Base-by-base conservation (phyloP, 2,888 invertebrate genomes). In the Anticlea derivata region DNA sequence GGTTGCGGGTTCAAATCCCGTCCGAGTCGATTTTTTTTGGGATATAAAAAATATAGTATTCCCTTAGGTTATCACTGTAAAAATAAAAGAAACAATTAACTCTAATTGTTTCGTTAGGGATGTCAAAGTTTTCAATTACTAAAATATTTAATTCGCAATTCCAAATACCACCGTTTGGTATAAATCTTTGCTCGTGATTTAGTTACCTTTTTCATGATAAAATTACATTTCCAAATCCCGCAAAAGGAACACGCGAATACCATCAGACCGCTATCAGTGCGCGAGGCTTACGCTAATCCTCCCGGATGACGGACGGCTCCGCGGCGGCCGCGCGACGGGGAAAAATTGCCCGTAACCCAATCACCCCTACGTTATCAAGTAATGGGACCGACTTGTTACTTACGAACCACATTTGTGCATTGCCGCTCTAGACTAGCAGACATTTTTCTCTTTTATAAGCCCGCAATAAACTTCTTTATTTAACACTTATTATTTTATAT, bases 301-400 rank as follows among this genome's bases (percentile, higher is more conserved):
- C 43, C 49, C 37, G 49, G 47, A 57, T 65, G 63, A 66, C 35
- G 54, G 54, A 63, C 58, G 50, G 26, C 27, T 23, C 37, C 26
- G 34, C 41, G 45, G 34, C 52, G 48, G 33, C 29, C 29, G 55
- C 26, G 24, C 31, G 64, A 62, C 65, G 49, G 38, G 48, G 60
- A 61, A 63, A 65, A 58, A 66, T 63, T 49, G 55, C 40, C 37
- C 39, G 55, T 67, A 65, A 67, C 64, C 47, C 48, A 63, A 65
- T 65, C 61, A 56, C 55, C 54, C 56, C 35, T 34, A 29, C 11
- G 23, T 55, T 45, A 26, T 13, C 6, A 40, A 31, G 39, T 44
- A 44, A 44, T 26, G 44, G 26, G 20, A 39, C 23, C 20, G 24
- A 13, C 26, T 37, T 38, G n/a, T 38, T 27, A 38, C 27, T 38